Base-by-base conservation (phyloP, 1,140 invertebrate species). In the Drosophila tropicalis region DNA sequence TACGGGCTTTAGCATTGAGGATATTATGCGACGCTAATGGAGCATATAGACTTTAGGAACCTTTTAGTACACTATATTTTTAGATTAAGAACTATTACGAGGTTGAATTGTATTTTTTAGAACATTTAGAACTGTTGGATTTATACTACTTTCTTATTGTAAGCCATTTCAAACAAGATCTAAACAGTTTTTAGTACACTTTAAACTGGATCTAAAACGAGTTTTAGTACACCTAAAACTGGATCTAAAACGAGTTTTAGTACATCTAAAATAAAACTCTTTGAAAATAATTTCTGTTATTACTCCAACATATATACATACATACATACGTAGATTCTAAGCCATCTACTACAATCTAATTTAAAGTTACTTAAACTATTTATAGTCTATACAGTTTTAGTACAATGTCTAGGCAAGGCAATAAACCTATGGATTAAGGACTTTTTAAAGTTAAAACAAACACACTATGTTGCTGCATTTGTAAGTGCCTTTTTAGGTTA, bases 1-100 rank as follows among this genome's bases (percentile, higher is more conserved):
- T 93, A 95, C 93, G 87, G 95, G 95, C 32, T 96, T 96, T 90
- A 95, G 95, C 87, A 96, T 96, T 92, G 95, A 95, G 89, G 95
- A 96, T 75, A 96, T 95, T 62, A 95, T 96, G 95, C 93, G 95
- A 81, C 94, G 95, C 90, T 95, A 40, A 82, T 13, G 19, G 12
- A 3, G 19, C 9, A 51, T 22, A 10, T 13, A 9, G 22, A 9
- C 6, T 63, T 32, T 4, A 47, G 13, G 4, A 32, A 63, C 29
- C 60, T 61, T 47, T 17, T 67, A 72, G 60, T 64, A 75, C 56
- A 67, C 32, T n/a, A 29, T 36, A 36, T 36, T 9, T 0, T 36
- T 36, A 36, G 34, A 36, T 10, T 36, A 39, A 19, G n/a, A 60
- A 19, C 44, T 15, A n/a, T 15, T 6, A 15, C 15, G 44, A 51